Base-by-base conservation (phyloP, 2,113 vertebrate species). In the Micromys minutus region DNA sequence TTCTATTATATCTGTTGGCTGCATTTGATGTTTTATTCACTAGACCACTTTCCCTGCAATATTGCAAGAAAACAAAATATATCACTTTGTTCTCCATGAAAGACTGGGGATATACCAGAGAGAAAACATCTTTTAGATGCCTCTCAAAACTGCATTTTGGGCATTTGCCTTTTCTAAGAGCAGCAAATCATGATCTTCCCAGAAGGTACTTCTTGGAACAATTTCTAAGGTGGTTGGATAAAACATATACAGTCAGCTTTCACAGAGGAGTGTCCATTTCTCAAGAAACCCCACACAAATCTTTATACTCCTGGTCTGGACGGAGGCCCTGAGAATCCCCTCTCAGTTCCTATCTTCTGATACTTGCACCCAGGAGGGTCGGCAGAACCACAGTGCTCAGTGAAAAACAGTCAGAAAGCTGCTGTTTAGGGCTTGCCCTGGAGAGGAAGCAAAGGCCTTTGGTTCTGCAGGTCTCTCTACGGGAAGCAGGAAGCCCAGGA, bases 41-140 rank as follows among this genome's bases (percentile, higher is more conserved):
- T 65, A 45, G 79, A 77, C 81, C 67, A 88, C 69, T 59, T 59
- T 93, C 72, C 65, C 61, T 81, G 71, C n/a, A 77, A 57, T 86
- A 95, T 10, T 90, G 8, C 45, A 94, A 93, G 95, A 92, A 93
- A 79, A 90, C 85, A 71, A 92, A 96, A 75, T 87, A 86, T 74
- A 61, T 85, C 88, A 47, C 67, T 90, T 55, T 7, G 59, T 45
- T 96, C 77, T 84, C 92, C 61, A 50, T 13, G 75, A 72, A 47
- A 69, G 57, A 5, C 88, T 94, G 87, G 69, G 86, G 87, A 72
- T 39, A 67, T 2, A 36, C 36, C 77, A 93, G 22, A 39, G 45
- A 93, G 92, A 94, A 89, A 87, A 79, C 31, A 67, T 12, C n/a
- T 81, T n/a, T 75, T 63, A 79, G 85, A 55, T 87, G 45, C 15